These are phyloP conservation scores for Prionchulus punctatus DNA, from an alignment of 2,888 invertebrate genomes.

Conservation along the genomic window DNA sequence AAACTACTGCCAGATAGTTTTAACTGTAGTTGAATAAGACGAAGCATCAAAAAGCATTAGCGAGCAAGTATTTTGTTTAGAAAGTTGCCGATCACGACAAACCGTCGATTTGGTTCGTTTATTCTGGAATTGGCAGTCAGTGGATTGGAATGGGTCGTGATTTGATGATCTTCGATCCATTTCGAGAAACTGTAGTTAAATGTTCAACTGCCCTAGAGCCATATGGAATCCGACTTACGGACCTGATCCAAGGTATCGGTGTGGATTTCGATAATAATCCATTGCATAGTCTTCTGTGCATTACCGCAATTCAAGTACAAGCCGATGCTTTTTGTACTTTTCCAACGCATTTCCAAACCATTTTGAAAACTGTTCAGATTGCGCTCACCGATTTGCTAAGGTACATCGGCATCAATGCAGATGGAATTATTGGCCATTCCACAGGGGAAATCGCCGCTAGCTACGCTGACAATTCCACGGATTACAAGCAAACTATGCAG, in stretches of 20 bases:
- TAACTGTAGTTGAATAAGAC: too few species aligned
- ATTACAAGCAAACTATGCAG: conserved; percentile 77
- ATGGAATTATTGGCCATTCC: conserved; percentile 90
- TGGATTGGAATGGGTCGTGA: conserved; percentile 70
- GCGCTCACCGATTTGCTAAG: conserved; percentile 75
- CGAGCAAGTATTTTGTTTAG: neutral
- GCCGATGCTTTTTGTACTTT: too few species aligned
- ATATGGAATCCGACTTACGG: conserved; percentile 63
- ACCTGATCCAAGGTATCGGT: conserved; percentile 58
- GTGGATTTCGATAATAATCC: conserved; percentile 40
- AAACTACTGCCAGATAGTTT: too few species aligned
- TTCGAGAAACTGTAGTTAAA: conserved; percentile 57
- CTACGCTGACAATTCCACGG: conserved; percentile 86
- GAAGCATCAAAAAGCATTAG: too few species aligned
- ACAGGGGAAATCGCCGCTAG: conserved; percentile 82
- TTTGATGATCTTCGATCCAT: conserved; percentile 49
- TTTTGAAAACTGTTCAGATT: conserved; percentile 49
- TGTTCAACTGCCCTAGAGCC: conserved; percentile 59
- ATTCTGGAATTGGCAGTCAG: conserved; percentile 90
- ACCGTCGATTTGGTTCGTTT: conserved; percentile 65
- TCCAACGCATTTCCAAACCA: too few species aligned
- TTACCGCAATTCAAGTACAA: conserved; percentile 68
- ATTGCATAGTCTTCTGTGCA: conserved; percentile 52
- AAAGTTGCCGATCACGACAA: conserved; percentile 32
- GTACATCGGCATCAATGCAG: conserved; percentile 58